These are phyloP conservation scores for Strix uralensis DNA, from an alignment of 2,113 vertebrate species.

Conservation along the genomic window DNA sequence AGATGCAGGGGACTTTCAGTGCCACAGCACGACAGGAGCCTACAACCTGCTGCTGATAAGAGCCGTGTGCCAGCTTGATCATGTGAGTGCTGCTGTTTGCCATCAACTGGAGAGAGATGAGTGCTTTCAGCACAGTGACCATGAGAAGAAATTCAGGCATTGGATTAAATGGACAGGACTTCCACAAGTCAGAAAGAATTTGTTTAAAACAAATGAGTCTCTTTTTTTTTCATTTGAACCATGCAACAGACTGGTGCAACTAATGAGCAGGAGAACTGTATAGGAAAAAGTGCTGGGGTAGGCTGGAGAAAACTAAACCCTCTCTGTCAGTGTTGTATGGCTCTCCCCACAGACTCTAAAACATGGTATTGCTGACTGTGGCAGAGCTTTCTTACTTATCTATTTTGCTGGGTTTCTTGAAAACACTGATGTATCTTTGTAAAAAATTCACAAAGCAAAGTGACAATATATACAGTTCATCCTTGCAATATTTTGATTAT, in stretches of 20 bases:
- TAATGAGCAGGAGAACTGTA: background rate
- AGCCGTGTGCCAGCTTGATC: background rate
- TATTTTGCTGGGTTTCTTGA: background rate
- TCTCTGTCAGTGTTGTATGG: rapidly evolving
- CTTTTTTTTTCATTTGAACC: background rate
- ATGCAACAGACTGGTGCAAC: background rate
- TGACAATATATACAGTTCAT: background rate
- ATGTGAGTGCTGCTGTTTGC: background rate
- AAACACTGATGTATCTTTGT: background rate
- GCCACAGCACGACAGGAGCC: background rate
- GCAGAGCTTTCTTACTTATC: background rate
- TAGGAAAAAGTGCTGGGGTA: background rate
- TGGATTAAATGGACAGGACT: background rate
- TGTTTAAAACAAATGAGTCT: background rate
- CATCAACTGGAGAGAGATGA: background rate
- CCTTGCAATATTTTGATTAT: background rate
- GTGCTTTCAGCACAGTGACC: background rate
- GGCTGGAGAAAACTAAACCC: background rate
- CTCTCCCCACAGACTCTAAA: background rate
- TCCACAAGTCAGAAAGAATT: background rate
- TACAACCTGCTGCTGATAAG: background rate
- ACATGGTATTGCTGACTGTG: background rate
- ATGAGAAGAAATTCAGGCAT: rapidly evolving
- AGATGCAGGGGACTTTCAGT: background rate
- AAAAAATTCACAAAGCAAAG: background rate